Evolutionary conservation across 2,113 vertebrate genomes (phyloP).

Genomic region (Bos javanicus): DNA sequence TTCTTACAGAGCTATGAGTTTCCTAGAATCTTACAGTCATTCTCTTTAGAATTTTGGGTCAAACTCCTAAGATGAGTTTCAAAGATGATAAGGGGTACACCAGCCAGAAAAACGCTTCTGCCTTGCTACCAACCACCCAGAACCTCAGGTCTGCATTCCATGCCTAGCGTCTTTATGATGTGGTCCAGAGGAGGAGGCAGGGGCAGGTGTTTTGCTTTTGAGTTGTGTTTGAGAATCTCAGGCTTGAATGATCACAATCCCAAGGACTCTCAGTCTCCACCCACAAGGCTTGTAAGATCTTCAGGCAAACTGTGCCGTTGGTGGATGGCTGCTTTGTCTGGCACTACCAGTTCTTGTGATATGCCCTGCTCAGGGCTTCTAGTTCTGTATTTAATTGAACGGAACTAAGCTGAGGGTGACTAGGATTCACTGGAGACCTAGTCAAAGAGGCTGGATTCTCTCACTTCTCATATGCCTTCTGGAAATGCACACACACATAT

Average conservation of each 20-base stretch:
- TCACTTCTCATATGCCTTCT: not conserved
- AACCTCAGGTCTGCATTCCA: not conserved
- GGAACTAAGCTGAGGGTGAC: not conserved
- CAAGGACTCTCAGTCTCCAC: not conserved
- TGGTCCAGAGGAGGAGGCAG: too few relatives aligned
- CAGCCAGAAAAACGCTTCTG: not conserved
- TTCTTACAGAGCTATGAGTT: not conserved
- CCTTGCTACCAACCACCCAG: not conserved
- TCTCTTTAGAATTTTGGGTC: not conserved
- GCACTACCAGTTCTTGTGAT: not conserved
- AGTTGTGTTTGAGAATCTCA: not conserved
- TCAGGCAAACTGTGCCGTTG: not conserved
- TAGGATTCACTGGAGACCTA: not conserved
- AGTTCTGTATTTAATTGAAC: not conserved
- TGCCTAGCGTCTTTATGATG: not conserved
- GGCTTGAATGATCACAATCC: not conserved
- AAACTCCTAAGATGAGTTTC: not conserved
- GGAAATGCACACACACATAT: not conserved
- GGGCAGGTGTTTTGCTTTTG: not conserved
- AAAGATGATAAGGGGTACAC: accelerated
- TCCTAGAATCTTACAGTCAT: not conserved
- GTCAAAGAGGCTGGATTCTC: not conserved
- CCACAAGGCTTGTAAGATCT: not conserved
- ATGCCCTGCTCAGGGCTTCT: not conserved
- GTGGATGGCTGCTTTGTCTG: not conserved